Evolutionary conservation across 2,113 vertebrate species (phyloP), one percentile per base, ranked within the genome.

Genomic region (Albula goreensis): DNA sequence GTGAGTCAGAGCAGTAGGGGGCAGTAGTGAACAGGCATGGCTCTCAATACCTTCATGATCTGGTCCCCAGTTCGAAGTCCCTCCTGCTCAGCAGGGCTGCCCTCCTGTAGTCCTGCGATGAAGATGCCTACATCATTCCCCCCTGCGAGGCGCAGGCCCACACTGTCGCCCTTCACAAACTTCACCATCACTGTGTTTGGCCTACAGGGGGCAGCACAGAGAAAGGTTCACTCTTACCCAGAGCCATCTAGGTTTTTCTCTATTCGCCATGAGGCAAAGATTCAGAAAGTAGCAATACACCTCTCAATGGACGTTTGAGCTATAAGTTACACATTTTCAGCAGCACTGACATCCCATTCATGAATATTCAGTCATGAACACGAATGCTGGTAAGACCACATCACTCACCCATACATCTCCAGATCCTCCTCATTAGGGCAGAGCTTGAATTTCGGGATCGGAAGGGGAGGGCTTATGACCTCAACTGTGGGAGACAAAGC

Each of bases 51-150:
- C 97, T 99, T 99, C 89, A 99, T 93, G 89, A 99, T 98, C 89
- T 99, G 98, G 90, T 99, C 98, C 87, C 98, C 98, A 7, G 96
- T 95, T 80, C 90, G 94, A 7, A 99, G 96, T 1, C 98, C 98
- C 84, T 99, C 97, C 85, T 97, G 87, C 81, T 99, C 97, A 0
- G 98, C 98, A 0, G 97, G 96, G 17, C 97, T 99, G 52, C 98
- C 98, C 87, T 99, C 98, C 90, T 99, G 97, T 91, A 99, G 96
- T n/a, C 97, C 97, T 22, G 98, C 98, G 51, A 99, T 95, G 92
- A 99, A 99, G 93, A 99, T 98, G 41, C 98, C 98, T 0, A 99
- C 98, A 2, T 99, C 98, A 7, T 99, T 99, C 52, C 98, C 98
- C 7, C 98, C 98, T 2, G 98, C 97, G 89, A 99, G 91, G 22